A percentile compares a stretch with the other conserved stretches of the same genome.
These are phyloP conservation scores for Microcebus lehilahytsara DNA, from an alignment of 2,113 vertebrate genomes.

Conservation along the genomic window DNA sequence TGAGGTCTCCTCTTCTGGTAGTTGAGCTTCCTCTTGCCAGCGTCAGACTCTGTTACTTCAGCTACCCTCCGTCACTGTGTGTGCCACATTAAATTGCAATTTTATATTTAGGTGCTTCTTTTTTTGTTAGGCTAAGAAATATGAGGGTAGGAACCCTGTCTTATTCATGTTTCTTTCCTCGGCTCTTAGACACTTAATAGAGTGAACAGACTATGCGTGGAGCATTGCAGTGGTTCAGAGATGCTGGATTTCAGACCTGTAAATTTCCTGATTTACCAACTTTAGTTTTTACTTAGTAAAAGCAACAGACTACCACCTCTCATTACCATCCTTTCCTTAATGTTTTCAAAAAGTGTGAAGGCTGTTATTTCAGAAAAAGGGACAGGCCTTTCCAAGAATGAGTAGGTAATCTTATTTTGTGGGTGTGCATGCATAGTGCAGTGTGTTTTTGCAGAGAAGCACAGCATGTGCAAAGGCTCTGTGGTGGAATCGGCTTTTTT, in stretches of 20 bases:
- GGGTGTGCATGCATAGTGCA: fast-evolving
- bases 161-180: background rate
- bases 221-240: background rate
- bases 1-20: background rate
- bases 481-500: background rate
- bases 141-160: background rate
- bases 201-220: background rate
- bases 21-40: background rate
- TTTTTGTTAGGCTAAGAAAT: background rate
- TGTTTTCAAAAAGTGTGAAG: background rate
- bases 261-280: background rate
- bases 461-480: background rate
- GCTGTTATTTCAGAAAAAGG: background rate
- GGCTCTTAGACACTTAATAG: background rate
- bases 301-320: background rate
- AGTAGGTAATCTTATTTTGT: background rate
- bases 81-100: background rate
- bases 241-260: background rate
- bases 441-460: background rate
- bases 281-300: background rate
- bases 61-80: background rate
- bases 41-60: background rate
- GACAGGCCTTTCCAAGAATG: background rate
- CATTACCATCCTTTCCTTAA: background rate
- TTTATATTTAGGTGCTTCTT: background rate